These are phyloP conservation scores for Caenorhabditis drosophilae DNA, from an alignment of 2,888 invertebrate species.

Conservation along the genomic window DNA sequence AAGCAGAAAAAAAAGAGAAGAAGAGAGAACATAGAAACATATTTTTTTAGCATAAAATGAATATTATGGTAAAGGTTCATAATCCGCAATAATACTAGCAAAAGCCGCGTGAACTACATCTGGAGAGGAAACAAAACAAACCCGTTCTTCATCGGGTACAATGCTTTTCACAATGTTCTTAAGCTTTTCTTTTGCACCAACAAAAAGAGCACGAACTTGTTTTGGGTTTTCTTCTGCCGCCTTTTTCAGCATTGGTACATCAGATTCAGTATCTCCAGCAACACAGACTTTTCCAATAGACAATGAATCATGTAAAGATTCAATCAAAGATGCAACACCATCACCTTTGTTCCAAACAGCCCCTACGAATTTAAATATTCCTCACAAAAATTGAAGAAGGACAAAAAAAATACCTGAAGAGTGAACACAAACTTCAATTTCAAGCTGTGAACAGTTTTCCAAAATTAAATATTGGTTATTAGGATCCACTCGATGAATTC, in stretches of 20 bases:
- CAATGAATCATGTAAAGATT: constrained; percentile 33
- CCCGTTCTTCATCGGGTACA: constrained; percentile 47
- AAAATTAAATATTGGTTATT: constrained; percentile 56
- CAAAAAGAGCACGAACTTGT: constrained; percentile 51
- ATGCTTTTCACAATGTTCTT: constrained; percentile 45
- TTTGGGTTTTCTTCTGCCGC: constrained; percentile 58
- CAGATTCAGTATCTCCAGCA: constrained; percentile 67
- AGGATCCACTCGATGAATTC: constrained; percentile 65
- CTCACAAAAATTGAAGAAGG: constrained; percentile 33
- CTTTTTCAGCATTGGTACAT: constrained; percentile 66
- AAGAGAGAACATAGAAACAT: background rate
- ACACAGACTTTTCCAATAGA: constrained; percentile 58
- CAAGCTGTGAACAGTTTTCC: constrained; percentile 64
- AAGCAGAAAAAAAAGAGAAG: too few species aligned
- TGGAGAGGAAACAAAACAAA: constrained; percentile 65
- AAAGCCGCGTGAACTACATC: constrained; percentile 68
- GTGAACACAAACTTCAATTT: constrained; percentile 64
- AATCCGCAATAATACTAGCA: constrained; percentile 38
- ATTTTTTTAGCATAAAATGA: constrained; percentile 1
- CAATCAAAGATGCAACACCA: constrained; percentile 45
- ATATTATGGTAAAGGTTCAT: too few species aligned
- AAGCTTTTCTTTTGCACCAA: constrained; percentile 48
- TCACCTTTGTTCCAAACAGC: constrained; percentile 51
- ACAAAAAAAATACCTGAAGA: constrained; percentile 43
- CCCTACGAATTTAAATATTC: constrained; percentile 33